These are phyloP conservation scores for Drosophila eohydei DNA, from an alignment of 2,888 invertebrate species.

Conservation along the genomic window DNA sequence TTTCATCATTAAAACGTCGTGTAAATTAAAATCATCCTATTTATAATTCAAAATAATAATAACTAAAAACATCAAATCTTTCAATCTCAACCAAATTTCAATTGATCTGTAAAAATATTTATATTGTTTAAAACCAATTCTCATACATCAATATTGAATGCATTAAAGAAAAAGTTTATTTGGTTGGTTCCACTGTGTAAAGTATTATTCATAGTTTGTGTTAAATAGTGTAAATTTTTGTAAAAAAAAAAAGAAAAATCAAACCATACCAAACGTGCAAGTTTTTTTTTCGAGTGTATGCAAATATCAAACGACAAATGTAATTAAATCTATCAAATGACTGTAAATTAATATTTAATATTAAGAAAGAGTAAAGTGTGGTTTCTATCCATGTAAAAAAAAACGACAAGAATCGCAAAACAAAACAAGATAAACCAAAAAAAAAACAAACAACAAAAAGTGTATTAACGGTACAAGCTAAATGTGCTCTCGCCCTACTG, in stretches of 20 bases:
- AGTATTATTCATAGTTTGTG: constrained; percentile 73
- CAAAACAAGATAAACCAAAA: background rate
- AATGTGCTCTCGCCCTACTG: constrained; percentile 31
- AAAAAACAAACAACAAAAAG: background rate
- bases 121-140: constrained; percentile 46
- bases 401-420: constrained; percentile 9
- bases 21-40: constrained; percentile 77
- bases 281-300: constrained; percentile 49
- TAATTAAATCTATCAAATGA: constrained; percentile 47
- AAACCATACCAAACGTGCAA: constrained; percentile 48
- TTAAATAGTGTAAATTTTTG: constrained; percentile 74
- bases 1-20: constrained; percentile 79
- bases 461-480: constrained; percentile 7
- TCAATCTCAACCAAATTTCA: constrained; percentile 49
- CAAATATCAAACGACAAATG: constrained; percentile 31
- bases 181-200: constrained; percentile 64
- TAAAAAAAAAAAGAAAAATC: constrained; percentile 52
- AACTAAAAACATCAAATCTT: constrained; percentile 43
- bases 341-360: constrained; percentile 64
- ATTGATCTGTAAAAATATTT: constrained; percentile 55
- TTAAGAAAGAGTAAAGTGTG: constrained; percentile 60
- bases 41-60: constrained; percentile 68
- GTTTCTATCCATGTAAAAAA: constrained; percentile 54
- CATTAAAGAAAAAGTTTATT: constrained; percentile 51
- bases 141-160: constrained; percentile 57